phyloP scores from a whole-genome alignment of 1,140 invertebrate species.

The Melitaea cinxia region DNA sequence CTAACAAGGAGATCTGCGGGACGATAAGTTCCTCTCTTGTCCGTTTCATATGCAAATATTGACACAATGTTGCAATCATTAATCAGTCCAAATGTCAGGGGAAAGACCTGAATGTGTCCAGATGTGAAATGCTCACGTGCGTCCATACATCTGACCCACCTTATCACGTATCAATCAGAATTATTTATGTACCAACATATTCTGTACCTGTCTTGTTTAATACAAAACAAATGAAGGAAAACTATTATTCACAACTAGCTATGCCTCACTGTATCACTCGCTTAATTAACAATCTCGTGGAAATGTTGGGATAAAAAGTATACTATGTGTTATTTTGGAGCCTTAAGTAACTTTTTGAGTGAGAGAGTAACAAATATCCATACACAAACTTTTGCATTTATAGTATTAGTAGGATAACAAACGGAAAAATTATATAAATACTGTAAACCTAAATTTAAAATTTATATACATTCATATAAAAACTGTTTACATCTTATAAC shows the following conservation, averaged over 20 bases:
- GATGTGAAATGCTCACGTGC: slow-evolving; percentile 64
- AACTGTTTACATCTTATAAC: too few species aligned
- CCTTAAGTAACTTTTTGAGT: too few species aligned
- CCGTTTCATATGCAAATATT: slow-evolving; percentile 81
- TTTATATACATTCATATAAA: too few species aligned
- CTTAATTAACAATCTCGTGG: too few species aligned
- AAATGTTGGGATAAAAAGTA: too few species aligned
- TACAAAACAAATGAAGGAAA: background rate
- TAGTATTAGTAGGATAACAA: too few species aligned
- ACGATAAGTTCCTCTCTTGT: slow-evolving; percentile 71
- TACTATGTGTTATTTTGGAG: too few species aligned
- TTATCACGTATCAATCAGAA: slow-evolving; percentile 27
- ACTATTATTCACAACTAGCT: background rate
- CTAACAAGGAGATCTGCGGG: slow-evolving; percentile 61
- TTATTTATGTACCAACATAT: slow-evolving; percentile 18
- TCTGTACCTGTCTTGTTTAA: background rate
- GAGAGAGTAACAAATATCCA: too few species aligned
- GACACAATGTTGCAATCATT: slow-evolving; percentile 75
- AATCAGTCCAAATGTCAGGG: slow-evolving; percentile 70
- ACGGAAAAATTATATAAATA: too few species aligned
- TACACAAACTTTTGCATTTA: too few species aligned
- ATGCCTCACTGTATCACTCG: too few species aligned
- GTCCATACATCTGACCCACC: slow-evolving; percentile 28
- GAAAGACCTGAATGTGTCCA: slow-evolving; percentile 50
- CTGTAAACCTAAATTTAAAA: too few species aligned